phyloP scores from a whole-genome alignment of 2,888 invertebrate species.

The Lydus trimaculatus region DNA sequence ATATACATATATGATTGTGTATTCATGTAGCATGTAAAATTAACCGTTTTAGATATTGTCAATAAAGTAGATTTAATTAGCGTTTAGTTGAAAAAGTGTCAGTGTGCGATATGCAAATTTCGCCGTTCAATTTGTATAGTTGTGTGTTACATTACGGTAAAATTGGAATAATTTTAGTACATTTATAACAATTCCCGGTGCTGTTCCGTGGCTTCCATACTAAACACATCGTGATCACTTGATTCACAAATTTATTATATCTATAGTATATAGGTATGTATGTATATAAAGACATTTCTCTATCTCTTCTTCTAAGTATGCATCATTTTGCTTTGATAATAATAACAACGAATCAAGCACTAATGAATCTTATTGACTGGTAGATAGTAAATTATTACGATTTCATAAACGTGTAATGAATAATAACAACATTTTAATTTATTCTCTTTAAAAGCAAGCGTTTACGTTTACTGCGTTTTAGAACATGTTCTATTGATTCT shows the following conservation, averaged over 20 bases:
- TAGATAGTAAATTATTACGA: neutral
- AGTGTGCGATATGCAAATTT: conserved; percentile 39
- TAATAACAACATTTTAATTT: too few relatives aligned
- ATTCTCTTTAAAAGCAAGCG: too few relatives aligned
- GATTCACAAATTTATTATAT: conserved; percentile 38
- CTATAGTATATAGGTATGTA: too few relatives aligned
- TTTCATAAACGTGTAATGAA: conserved; percentile 20
- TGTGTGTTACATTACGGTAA: conserved; percentile 27
- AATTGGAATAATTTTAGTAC: conserved; percentile 34
- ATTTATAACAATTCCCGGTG: conserved; percentile 40
- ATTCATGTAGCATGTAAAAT: conserved; percentile 42
- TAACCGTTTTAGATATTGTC: conserved; percentile 45
- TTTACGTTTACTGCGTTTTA: neutral
- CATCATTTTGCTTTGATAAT: neutral
- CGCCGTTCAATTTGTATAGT: conserved; percentile 38
- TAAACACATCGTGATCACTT: conserved; percentile 41
- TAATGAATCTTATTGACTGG: conserved; percentile 38
- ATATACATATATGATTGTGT: conserved; percentile 21
- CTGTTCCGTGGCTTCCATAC: conserved; percentile 38
- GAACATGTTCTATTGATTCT: neutral
- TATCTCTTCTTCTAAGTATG: neutral
- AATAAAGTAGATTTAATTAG: conserved; percentile 45
- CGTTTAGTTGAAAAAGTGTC: conserved; percentile 39
- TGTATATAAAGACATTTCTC: conserved; percentile 36
- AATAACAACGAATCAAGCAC: conserved; percentile 30